Evolutionary conservation across 2,113 vertebrate genomes (phyloP).

Genomic region (Thamnophis sirtalis): DNA sequence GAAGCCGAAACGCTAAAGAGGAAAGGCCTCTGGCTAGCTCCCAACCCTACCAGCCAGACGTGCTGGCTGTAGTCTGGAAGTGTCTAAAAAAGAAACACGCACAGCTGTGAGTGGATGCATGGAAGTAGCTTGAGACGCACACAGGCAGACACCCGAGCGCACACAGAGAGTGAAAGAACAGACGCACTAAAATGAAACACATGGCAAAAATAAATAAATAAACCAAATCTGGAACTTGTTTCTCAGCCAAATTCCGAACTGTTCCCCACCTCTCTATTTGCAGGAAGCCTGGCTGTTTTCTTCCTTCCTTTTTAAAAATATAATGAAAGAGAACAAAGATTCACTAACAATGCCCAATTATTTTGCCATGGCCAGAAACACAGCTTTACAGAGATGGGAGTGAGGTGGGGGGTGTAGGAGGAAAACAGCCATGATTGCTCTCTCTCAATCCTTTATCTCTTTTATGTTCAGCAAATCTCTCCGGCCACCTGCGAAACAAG

Average conservation of each 20-base stretch:
- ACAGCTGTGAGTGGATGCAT: background rate
- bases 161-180: background rate
- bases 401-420: background rate
- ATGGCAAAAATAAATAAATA: background rate
- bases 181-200: background rate
- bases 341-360: constrained; percentile 6
- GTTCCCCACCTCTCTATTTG: background rate
- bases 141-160: background rate
- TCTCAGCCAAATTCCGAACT: fast-evolving
- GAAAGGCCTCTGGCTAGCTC: too few relatives aligned
- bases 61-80: background rate
- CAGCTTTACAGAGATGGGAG: background rate
- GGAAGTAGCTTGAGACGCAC: background rate
- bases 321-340: constrained; percentile 13
- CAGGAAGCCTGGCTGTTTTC: background rate
- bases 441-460: background rate
- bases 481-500: background rate
- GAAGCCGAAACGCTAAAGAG: background rate
- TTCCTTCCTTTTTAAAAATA: background rate
- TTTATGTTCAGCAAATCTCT: background rate
- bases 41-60: too few relatives aligned
- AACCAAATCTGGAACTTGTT: background rate
- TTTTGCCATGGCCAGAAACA: background rate
- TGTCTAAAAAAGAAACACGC: background rate
- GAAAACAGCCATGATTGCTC: background rate